Conservation (phyloP, 2,888 invertebrate genomes). For the Ditylenchus weischeri region DNA sequence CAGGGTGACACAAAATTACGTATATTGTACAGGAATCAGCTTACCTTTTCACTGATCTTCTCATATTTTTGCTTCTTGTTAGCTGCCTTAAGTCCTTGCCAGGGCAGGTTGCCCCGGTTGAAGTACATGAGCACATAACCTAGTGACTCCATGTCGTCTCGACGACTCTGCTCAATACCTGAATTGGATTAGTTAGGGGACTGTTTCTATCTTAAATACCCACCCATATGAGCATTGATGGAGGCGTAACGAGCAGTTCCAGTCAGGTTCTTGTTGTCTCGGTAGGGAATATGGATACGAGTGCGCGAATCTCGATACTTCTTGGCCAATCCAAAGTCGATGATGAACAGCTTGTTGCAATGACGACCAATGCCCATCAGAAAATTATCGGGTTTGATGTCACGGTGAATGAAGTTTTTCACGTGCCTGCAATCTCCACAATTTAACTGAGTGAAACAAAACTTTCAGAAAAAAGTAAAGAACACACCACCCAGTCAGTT, state of each 20-base stretch:
- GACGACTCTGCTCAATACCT: slow-evolving; percentile 65
- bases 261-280: slow-evolving; percentile 93
- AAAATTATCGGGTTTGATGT: slow-evolving; percentile 69
- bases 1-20: too few relatives aligned
- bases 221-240: slow-evolving; percentile 94
- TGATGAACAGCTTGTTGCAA: slow-evolving; percentile 96
- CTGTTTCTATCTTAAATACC: neutral
- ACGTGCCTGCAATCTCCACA: slow-evolving; percentile 67
- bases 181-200: neutral
- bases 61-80: slow-evolving; percentile 99
- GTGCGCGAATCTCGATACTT: slow-evolving; percentile 92
- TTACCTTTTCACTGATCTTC: slow-evolving; percentile 86
- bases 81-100: slow-evolving; percentile 93
- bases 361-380: slow-evolving; percentile 97
- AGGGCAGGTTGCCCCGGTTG: slow-evolving; percentile 79
- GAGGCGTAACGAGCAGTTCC: slow-evolving; percentile 95
- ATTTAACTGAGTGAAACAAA: too few relatives aligned
- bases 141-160: slow-evolving; percentile 97
- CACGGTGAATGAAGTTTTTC: slow-evolving; percentile 98
- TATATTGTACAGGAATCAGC: too few relatives aligned
- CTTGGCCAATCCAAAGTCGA: slow-evolving; percentile 98
- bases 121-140: slow-evolving; percentile 99
- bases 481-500: too few relatives aligned
- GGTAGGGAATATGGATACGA: slow-evolving; percentile 86
- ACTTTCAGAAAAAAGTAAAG: too few relatives aligned